These are phyloP conservation scores for Nasonia giraulti DNA, from an alignment of 1,140 invertebrate genomes.

Conservation along the genomic window DNA sequence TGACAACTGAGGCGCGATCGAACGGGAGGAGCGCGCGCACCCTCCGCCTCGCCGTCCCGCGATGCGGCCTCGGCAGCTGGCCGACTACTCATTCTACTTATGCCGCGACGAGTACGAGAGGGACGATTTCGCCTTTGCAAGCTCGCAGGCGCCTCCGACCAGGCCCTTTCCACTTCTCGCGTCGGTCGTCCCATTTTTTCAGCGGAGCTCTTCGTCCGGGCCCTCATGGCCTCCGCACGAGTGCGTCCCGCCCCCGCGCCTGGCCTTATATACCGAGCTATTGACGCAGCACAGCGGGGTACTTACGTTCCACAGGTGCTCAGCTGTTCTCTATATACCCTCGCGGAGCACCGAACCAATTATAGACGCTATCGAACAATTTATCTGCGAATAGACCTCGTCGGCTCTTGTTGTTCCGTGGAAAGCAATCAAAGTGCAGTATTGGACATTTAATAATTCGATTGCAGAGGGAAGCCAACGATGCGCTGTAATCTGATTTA, in stretches of 20 bases:
- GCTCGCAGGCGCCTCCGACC: not conserved
- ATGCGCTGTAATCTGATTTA: not conserved
- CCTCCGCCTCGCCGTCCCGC: too few species aligned
- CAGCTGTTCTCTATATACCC: not conserved
- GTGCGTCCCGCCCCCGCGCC: too few species aligned
- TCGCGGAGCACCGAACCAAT: too few species aligned
- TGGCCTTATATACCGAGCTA: not conserved
- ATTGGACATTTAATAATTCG: not conserved
- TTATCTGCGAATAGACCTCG: too few species aligned
- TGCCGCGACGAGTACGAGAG: not conserved
- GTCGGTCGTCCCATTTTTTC: not conserved
- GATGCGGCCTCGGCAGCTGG: not conserved
- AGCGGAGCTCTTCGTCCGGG: not conserved
- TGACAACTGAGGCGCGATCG: not conserved
- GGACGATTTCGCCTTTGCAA: too few species aligned
- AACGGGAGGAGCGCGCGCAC: conserved; percentile 3
- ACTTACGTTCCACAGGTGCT: conserved; percentile 3
- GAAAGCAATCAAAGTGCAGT: not conserved
- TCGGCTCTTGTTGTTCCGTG: too few species aligned
- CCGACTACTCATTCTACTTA: not conserved
- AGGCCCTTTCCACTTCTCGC: too few species aligned
- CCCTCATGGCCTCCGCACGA: too few species aligned
- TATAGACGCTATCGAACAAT: too few species aligned
- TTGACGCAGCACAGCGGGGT: not conserved
- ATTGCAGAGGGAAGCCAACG: not conserved